These are phyloP conservation scores for Sipha flava DNA, from an alignment of 1,140 invertebrate species.

Conservation along the genomic window DNA sequence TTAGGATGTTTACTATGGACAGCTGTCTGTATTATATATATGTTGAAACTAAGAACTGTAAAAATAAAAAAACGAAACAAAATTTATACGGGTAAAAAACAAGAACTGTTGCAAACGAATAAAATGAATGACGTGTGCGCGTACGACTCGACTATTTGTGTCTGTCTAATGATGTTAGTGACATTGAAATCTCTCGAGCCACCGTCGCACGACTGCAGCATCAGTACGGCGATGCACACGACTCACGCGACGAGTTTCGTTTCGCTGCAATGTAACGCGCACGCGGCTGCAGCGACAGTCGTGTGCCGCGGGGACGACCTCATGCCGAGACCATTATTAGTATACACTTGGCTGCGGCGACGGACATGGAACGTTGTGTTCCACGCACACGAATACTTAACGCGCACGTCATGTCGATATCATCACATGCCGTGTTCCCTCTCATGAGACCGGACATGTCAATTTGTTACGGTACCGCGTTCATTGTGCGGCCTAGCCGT, in stretches of 20 bases:
- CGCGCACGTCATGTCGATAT: too few relatives aligned
- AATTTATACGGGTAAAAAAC: not conserved
- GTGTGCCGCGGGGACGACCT: not conserved
- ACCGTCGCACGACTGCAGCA: not conserved
- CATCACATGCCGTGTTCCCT: too few relatives aligned
- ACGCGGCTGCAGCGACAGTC: not conserved
- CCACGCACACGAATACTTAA: not conserved
- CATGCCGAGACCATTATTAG: not conserved
- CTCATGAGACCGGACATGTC: too few relatives aligned
- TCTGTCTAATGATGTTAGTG: not conserved
- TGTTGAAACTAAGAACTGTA: too few relatives aligned
- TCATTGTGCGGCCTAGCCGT: too few relatives aligned
- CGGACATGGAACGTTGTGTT: not conserved
- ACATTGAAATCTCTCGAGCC: constrained; percentile 7
- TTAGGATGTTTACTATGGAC: too few relatives aligned
- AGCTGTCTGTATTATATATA: too few relatives aligned
- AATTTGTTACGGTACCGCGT: too few relatives aligned
- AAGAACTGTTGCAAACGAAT: not conserved
- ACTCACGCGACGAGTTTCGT: constrained; percentile 1
- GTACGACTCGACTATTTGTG: not conserved
- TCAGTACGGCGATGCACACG: not conserved
- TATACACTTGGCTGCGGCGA: not conserved
- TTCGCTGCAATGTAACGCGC: too few relatives aligned
- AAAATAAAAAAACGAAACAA: too few relatives aligned
- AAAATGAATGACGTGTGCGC: not conserved